Evolutionary conservation across 1,140 invertebrate species (phyloP).

Genomic region (Dinoponera quadriceps): DNA sequence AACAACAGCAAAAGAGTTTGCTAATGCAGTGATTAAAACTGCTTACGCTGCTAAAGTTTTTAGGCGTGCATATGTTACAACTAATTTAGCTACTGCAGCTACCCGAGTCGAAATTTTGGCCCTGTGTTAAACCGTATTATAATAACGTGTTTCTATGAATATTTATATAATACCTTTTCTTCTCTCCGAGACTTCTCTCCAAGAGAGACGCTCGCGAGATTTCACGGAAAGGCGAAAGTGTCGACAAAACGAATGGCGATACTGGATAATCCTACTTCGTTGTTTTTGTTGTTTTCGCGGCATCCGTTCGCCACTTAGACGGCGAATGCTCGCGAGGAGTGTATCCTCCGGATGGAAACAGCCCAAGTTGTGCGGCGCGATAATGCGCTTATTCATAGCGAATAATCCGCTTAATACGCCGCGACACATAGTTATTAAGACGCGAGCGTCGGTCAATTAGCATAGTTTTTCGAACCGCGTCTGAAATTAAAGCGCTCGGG

Average conservation of each 20-base stretch:
- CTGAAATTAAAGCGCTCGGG: constrained; percentile 39
- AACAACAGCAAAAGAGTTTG: no score
- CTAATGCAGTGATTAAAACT: no score
- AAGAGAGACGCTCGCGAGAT: constrained; percentile 19
- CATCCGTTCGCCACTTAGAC: constrained; percentile 16
- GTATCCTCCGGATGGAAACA: neutral
- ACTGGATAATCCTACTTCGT: constrained; percentile 56
- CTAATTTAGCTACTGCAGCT: no score
- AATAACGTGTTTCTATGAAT: constrained; percentile 33
- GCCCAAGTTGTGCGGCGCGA: constrained; percentile 24
- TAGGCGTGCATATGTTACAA: no score
- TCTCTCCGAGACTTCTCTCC: neutral
- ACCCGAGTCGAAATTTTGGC: no score
- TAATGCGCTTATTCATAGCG: constrained; percentile 59
- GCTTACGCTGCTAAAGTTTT: no score
- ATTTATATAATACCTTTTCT: constrained; percentile 6
- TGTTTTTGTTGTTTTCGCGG: constrained; percentile 30
- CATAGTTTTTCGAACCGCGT: constrained; percentile 34
- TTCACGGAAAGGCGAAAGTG: constrained; percentile 16
- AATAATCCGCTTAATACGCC: constrained; percentile 58
- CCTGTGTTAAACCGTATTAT: no score
- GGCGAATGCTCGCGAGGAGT: constrained; percentile 18
- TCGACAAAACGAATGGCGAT: constrained; percentile 40
- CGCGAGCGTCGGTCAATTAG: constrained; percentile 48
- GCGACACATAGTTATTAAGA: constrained; percentile 56